phyloP scores from a whole-genome alignment of 2,888 invertebrate species.

The Euplagia quadripunctaria region DNA sequence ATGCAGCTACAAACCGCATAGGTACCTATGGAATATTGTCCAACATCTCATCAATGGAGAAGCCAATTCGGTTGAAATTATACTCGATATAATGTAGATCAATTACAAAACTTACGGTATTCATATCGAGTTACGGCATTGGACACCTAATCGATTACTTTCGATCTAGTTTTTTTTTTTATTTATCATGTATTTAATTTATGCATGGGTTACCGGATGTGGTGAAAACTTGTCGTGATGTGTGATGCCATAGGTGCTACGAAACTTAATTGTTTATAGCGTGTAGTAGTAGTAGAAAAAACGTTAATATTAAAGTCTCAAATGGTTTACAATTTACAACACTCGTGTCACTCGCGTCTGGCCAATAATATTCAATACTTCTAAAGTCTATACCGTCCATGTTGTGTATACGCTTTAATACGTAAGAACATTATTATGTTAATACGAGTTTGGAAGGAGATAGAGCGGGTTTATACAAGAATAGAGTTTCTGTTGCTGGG shows the following conservation, averaged over 20 bases:
- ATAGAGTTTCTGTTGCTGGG: background rate
- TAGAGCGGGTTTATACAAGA: background rate
- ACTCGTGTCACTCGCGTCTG: background rate
- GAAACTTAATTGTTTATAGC: constrained; percentile 48
- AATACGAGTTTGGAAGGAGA: background rate
- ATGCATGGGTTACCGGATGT: constrained; percentile 68
- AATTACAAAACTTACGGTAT: constrained; percentile 62
- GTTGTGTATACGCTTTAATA: background rate
- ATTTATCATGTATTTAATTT: constrained; percentile 62
- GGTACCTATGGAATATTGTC: constrained; percentile 36
- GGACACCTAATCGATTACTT: constrained; percentile 64
- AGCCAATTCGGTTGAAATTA: constrained; percentile 47
- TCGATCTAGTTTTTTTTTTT: constrained; percentile 61
- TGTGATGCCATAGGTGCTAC: constrained; percentile 57
- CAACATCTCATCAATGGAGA: constrained; percentile 42
- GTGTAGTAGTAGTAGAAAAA: constrained; percentile 26
- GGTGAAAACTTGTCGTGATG: constrained; percentile 64
- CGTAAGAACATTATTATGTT: background rate
- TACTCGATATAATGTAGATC: constrained; percentile 55
- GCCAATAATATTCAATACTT: background rate
- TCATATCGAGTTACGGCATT: constrained; percentile 56
- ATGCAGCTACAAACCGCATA: constrained; percentile 26
- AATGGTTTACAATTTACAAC: background rate
- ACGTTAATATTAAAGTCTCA: background rate
- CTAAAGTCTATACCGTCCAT: too few relatives aligned